A percentile compares a stretch with the other conserved stretches of the same genome.
These are phyloP conservation scores for Ophonus ardosiacus DNA, from an alignment of 2,888 invertebrate genomes.

Conservation along the genomic window DNA sequence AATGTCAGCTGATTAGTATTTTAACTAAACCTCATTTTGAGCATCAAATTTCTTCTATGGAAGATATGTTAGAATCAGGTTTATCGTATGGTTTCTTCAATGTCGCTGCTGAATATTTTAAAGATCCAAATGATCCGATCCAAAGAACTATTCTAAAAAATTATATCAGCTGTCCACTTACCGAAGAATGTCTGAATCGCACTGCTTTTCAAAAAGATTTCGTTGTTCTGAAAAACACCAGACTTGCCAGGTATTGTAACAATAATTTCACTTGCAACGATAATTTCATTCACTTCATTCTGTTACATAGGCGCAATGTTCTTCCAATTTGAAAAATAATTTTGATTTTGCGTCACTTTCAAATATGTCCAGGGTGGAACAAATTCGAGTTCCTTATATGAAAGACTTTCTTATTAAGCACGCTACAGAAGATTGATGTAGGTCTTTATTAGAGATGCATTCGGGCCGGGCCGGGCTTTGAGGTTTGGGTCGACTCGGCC, in stretches of 20 bases:
- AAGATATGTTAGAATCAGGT: conserved; percentile 39
- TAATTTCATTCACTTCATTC: no score
- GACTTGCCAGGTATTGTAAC: conserved; percentile 15
- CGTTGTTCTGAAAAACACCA: conserved; percentile 22
- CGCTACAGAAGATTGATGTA: no score
- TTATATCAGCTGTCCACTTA: conserved; percentile 3
- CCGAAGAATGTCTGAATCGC: conserved; percentile 23
- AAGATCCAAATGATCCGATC: not conserved
- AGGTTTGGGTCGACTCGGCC: no score
- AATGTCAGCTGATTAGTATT: conserved; percentile 45
- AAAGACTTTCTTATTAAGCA: no score
- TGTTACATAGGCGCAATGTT: no score
- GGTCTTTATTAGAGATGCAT: no score
- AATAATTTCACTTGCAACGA: not conserved
- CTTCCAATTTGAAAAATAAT: no score
- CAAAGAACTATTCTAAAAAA: not conserved
- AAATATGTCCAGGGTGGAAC: no score
- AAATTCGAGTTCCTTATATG: no score
- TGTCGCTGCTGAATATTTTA: not conserved
- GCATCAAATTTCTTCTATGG: conserved; percentile 41
- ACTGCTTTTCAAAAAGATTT: conserved; percentile 49
- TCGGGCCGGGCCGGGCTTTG: no score
- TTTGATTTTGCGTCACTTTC: no score
- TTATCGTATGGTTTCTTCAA: conserved; percentile 7
- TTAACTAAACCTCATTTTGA: conserved; percentile 50